These are phyloP conservation scores for Xylophagus ater DNA, from an alignment of 2,888 invertebrate species.

Conservation along the genomic window DNA sequence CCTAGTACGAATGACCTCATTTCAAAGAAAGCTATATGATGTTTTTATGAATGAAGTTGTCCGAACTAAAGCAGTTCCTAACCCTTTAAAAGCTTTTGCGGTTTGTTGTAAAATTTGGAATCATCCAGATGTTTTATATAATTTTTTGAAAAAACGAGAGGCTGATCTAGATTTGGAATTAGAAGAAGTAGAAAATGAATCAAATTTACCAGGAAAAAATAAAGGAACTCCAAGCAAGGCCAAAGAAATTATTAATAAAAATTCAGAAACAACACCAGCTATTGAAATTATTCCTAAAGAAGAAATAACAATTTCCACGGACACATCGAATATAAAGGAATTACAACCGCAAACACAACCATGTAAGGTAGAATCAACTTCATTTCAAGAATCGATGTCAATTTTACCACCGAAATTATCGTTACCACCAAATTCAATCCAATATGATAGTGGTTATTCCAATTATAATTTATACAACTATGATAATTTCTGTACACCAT, in stretches of 20 bases:
- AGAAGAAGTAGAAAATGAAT: conserved; percentile 55
- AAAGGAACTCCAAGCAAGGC: conserved; percentile 23
- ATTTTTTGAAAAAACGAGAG: conserved; percentile 72
- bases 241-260: no score
- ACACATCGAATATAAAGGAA: conserved; percentile 5
- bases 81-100: conserved; percentile 95
- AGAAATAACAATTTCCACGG: no score
- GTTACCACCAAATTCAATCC: conserved; percentile 28
- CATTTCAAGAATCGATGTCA: conserved; percentile 24
- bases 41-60: conserved; percentile 90
- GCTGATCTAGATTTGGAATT: conserved; percentile 69
- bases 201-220: conserved; percentile 12
- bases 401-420: conserved; percentile 13
- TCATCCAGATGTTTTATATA: conserved; percentile 84
- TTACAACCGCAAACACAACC: conserved; percentile 21
- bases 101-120: conserved; percentile 99
- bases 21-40: conserved; percentile 84
- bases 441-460: no score
- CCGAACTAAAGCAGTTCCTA: conserved; percentile 73
- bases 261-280: no score
- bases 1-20: conserved; percentile 75
- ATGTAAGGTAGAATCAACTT: conserved; percentile 33
- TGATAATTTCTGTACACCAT: conserved; percentile 5
- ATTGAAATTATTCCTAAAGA: neutral
- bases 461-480: conserved; percentile 9